These are phyloP conservation scores for Borostomias antarcticus DNA, from an alignment of 2,797 vertebrate species.

Conservation along the genomic window DNA sequence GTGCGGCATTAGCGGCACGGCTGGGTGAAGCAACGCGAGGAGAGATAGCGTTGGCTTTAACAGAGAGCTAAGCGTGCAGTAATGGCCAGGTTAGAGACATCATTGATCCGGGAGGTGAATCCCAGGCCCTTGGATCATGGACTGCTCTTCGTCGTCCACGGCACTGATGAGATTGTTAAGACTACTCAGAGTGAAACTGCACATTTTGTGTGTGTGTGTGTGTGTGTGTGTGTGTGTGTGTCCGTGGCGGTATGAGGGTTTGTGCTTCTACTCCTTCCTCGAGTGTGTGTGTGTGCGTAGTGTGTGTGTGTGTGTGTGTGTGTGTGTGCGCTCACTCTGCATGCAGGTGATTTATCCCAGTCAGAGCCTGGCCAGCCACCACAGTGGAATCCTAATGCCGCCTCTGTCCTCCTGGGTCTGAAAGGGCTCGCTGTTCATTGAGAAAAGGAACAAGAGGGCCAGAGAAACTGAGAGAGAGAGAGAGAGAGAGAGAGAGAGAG, in stretches of 20 bases:
- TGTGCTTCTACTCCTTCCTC: too few relatives aligned
- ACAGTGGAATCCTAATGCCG: slow-evolving; percentile 75
- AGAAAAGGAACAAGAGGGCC: slow-evolving; percentile 37
- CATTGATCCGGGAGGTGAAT: neutral
- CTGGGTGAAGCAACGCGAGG: neutral
- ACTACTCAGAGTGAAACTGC: neutral
- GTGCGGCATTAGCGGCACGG: neutral
- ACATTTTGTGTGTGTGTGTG: slow-evolving; percentile 25
- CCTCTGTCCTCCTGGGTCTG: slow-evolving; percentile 40
- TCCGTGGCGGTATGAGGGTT: too few relatives aligned
- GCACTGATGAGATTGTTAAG: neutral
- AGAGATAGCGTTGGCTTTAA: neutral
- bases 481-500: slow-evolving; percentile 1
- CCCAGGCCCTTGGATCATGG: neutral
- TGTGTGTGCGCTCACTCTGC: slow-evolving; percentile 53
- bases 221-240: slow-evolving; percentile 19
- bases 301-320: slow-evolving; percentile 19
- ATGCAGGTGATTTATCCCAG: slow-evolving; percentile 72
- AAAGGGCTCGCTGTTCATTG: slow-evolving; percentile 75
- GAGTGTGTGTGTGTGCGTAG: neutral
- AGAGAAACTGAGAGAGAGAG: neutral
- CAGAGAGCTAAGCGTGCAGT: neutral
- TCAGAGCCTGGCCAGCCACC: slow-evolving; percentile 53
- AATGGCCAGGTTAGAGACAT: neutral
- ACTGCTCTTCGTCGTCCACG: neutral